Percentiles rank a stretch among this genome's conserved stretches.
phyloP scores from a whole-genome alignment of 2,113 vertebrate species.

The Hipposideros armiger region DNA sequence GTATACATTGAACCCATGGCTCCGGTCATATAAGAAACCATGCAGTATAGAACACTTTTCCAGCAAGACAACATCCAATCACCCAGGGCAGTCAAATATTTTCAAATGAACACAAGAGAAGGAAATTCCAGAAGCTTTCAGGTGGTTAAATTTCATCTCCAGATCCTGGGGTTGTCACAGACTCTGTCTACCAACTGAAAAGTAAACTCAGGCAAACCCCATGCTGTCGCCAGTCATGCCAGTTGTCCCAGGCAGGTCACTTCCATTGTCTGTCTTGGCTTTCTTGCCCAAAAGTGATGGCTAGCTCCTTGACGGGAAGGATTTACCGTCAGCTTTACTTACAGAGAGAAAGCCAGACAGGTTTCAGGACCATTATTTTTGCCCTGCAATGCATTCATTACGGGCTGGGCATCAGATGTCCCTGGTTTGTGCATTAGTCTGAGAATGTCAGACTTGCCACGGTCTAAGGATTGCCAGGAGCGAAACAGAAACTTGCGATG shows the following conservation, averaged over 20 bases:
- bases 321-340: too few species aligned
- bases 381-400: not conserved
- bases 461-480: not conserved
- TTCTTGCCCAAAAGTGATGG: not conserved
- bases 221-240: not conserved
- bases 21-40: not conserved
- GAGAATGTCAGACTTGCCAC: not conserved
- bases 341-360: not conserved
- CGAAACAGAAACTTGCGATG: not conserved
- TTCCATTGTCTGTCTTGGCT: not conserved
- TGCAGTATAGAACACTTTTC: not conserved
- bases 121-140: not conserved
- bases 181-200: not conserved
- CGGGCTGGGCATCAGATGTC: not conserved
- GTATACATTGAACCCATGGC: not conserved
- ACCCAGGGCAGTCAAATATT: not conserved
- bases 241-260: not conserved
- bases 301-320: not conserved
- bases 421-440: not conserved
- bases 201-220: not conserved
- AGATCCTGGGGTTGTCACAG: not conserved
- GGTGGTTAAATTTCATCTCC: not conserved
- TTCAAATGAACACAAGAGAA: not conserved
- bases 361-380: not conserved
- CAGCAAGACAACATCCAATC: not conserved